Percentiles rank a stretch among this genome's conserved stretches.
Conservation (phyloP, 2,113 vertebrate species). For the Chauna torquata region DNA sequence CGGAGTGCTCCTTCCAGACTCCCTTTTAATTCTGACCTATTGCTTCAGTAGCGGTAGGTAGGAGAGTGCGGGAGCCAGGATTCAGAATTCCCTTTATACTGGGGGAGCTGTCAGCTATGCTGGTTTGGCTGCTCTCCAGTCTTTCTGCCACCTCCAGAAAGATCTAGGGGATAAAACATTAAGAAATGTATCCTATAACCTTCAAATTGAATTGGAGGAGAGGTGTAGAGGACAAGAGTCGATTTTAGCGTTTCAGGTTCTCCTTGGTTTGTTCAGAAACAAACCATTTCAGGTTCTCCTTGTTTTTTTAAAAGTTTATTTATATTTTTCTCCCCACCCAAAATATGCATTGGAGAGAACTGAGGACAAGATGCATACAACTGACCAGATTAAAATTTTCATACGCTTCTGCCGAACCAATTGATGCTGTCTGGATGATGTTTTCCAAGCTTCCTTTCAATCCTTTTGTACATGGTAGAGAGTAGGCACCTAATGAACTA, state of each 20-base stretch:
- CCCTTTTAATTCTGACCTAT: neutral
- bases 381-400: conserved; percentile 71
- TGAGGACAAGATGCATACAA: neutral
- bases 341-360: neutral
- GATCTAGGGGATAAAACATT: neutral
- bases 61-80: neutral
- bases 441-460: conserved; percentile 49
- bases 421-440: conserved; percentile 54
- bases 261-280: neutral
- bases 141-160: neutral
- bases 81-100: neutral
- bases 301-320: neutral
- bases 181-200: neutral
- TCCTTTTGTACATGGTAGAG: conserved; percentile 35
- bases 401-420: conserved; percentile 63
- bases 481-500: conserved; percentile 70
- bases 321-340: neutral
- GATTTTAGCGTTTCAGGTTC: neutral
- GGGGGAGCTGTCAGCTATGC: neutral
- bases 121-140: neutral
- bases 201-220: neutral
- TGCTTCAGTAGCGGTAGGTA: neutral
- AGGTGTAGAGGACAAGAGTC: neutral
- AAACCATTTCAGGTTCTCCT: neutral
- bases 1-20: neutral